phyloP scores from a whole-genome alignment of 2,113 vertebrate species.

The Ahaetulla prasina region DNA sequence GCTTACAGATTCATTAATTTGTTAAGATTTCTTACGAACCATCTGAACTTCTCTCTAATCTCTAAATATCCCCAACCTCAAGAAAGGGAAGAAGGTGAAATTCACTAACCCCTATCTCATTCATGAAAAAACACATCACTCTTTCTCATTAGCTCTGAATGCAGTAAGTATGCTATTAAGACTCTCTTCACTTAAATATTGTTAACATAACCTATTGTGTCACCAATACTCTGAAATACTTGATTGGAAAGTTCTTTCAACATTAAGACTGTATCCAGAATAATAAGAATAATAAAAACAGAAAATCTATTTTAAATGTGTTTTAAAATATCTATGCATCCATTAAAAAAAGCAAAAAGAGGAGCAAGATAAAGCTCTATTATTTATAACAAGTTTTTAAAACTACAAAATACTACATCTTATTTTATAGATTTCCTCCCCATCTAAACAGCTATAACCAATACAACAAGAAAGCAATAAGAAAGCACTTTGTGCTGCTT shows the following conservation, averaged over 20 bases:
- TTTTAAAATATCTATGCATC: background rate
- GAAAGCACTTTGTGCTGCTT: slow-evolving; percentile 61
- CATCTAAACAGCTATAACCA: slow-evolving; percentile 56
- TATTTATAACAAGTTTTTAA: slow-evolving; percentile 23
- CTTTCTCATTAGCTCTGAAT: background rate
- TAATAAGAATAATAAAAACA: background rate
- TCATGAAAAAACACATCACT: background rate
- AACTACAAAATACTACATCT: slow-evolving; percentile 5
- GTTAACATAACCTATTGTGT: background rate
- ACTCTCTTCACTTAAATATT: background rate
- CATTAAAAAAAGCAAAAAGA: background rate
- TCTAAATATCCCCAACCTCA: background rate
- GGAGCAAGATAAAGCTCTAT: slow-evolving; percentile 24
- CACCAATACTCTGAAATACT: background rate
- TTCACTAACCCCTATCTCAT: background rate
- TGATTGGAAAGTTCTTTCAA: background rate
- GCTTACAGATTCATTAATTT: background rate
- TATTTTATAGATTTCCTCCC: slow-evolving; percentile 17
- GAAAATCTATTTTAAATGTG: background rate
- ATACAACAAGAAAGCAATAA: slow-evolving; percentile 45
- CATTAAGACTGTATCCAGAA: background rate
- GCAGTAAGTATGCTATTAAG: background rate
- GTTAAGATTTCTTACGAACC: background rate
- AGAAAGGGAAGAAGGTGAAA: background rate
- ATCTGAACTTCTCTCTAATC: background rate